Conservation (phyloP, 2,888 invertebrate genomes). For the Stictocephala bisonia region DNA sequence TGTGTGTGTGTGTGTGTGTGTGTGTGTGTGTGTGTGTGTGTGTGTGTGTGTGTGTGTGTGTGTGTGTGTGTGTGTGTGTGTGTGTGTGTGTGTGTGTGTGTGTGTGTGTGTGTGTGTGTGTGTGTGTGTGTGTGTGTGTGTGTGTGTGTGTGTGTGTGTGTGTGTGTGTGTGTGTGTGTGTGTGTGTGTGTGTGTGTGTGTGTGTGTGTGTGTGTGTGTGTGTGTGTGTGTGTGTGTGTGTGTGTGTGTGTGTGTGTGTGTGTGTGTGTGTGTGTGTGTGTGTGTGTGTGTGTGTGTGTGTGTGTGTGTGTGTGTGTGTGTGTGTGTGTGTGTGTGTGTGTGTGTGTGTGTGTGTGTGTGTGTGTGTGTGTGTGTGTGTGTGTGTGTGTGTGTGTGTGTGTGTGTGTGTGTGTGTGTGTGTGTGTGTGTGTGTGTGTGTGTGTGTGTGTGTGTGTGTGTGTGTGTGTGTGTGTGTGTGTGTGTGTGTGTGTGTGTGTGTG, state of each 20-base stretch:
- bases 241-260: not conserved
- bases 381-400: not conserved
- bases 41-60: slow-evolving; percentile 11
- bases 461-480: not conserved
- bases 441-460: not conserved
- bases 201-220: not conserved
- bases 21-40: slow-evolving; percentile 27
- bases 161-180: not conserved
- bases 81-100: slow-evolving; percentile 22
- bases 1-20: slow-evolving; percentile 15
- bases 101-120: slow-evolving; percentile 33
- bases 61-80: slow-evolving; percentile 7
- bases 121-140: slow-evolving; percentile 39
- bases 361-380: not conserved
- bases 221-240: not conserved
- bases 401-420: not conserved
- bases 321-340: not conserved
- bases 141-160: not conserved
- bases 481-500: not conserved
- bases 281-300: not conserved
- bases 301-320: not conserved
- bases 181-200: not conserved
- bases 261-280: not conserved
- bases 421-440: not conserved
- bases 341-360: not conserved